Evolutionary conservation across 2,797 vertebrate genomes (phyloP).

Genomic region (Rhadinocentrus ornatus): DNA sequence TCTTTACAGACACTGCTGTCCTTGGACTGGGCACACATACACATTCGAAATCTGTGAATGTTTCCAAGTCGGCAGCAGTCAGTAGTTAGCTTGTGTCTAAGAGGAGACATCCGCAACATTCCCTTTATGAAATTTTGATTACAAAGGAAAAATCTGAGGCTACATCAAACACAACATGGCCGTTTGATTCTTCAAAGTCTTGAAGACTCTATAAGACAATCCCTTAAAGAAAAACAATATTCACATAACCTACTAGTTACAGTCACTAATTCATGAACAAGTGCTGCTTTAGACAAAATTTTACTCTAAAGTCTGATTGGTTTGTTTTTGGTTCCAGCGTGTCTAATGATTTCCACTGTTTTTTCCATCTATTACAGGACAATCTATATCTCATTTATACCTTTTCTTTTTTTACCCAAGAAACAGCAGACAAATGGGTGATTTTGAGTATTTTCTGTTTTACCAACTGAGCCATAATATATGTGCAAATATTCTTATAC

Average conservation of each 20-base stretch:
- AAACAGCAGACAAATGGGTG: conserved; percentile 10
- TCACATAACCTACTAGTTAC: conserved; percentile 54
- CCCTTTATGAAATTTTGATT: conserved; percentile 70
- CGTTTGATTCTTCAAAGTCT: conserved; percentile 68
- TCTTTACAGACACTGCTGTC: neutral
- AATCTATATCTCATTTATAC: conserved; percentile 19
- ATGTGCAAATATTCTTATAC: neutral
- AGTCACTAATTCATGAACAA: conserved; percentile 69
- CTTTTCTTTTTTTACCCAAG: conserved; percentile 9
- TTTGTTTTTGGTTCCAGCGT: conserved; percentile 60
- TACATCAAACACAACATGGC: conserved; percentile 68
- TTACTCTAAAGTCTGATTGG: conserved; percentile 48
- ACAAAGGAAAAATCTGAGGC: conserved; percentile 60
- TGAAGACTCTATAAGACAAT: conserved; percentile 50
- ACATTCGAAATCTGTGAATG: conserved; percentile 4
- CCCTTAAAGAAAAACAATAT: conserved; percentile 58
- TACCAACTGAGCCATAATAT: neutral
- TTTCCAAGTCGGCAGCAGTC: conserved; percentile 24
- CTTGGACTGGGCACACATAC: neutral
- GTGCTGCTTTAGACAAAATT: conserved; percentile 48
- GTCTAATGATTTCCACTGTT: conserved; percentile 37
- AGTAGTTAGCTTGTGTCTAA: conserved; percentile 50
- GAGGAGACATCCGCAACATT: conserved; percentile 36
- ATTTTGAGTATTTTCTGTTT: conserved; percentile 22
- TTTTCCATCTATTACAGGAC: conserved; percentile 41